Evolutionary conservation across 2,797 vertebrate species (phyloP).

Genomic region (Taenioides sp.): DNA sequence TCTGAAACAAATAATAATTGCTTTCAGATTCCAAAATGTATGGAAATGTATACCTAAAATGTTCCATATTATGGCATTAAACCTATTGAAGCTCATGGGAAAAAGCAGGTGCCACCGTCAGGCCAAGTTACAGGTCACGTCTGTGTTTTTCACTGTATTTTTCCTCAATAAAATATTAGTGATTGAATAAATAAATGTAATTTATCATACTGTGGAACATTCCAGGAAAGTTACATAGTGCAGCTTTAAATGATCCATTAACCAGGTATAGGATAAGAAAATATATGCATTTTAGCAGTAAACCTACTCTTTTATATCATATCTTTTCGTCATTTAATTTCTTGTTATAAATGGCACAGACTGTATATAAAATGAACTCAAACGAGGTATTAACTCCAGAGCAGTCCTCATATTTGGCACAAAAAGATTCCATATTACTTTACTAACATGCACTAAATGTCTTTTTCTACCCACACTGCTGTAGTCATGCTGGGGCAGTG

Average conservation of each 20-base stretch:
- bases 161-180: too few species aligned
- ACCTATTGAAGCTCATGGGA: too few species aligned
- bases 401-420: slow-evolving; percentile 30
- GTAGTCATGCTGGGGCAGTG: slow-evolving; percentile 14
- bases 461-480: slow-evolving; percentile 3
- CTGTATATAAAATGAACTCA: not conserved
- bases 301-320: not conserved
- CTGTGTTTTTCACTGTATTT: too few species aligned
- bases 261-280: not conserved
- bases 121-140: too few species aligned
- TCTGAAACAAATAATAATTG: not conserved
- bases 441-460: slow-evolving; percentile 11
- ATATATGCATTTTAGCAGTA: not conserved
- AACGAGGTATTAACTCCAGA: not conserved
- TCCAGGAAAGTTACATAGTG: too few species aligned
- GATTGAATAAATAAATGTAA: too few species aligned
- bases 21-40: not conserved
- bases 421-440: not conserved
- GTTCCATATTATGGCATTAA: too few species aligned
- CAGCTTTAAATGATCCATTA: too few species aligned
- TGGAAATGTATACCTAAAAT: too few species aligned
- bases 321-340: too few species aligned
- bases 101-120: too few species aligned
- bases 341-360: slow-evolving; percentile 25
- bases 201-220: too few species aligned